Conservation (phyloP, 2,797 vertebrate species). For the Rhyacichthys aspro region DNA sequence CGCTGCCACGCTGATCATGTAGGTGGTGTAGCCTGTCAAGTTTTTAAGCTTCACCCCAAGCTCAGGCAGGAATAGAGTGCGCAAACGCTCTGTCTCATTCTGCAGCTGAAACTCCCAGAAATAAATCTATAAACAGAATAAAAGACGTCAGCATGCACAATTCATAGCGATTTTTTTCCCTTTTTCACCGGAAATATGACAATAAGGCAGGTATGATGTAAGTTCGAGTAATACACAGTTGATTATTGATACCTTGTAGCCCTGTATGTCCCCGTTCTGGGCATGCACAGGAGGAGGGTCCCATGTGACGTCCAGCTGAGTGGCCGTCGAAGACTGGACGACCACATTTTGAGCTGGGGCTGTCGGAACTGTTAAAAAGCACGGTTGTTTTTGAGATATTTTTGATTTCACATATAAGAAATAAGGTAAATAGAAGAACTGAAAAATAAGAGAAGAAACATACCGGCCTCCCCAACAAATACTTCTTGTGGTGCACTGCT, state of each 20-base stretch:
- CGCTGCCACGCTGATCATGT: slow-evolving; percentile 91
- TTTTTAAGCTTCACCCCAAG: slow-evolving; percentile 92
- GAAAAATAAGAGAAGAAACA: slow-evolving; percentile 38
- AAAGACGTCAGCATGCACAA: slow-evolving; percentile 23
- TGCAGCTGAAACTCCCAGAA: slow-evolving; percentile 92
- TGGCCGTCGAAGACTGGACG: slow-evolving; percentile 88
- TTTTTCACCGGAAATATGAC: slow-evolving; percentile 2
- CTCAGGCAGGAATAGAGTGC: slow-evolving; percentile 93
- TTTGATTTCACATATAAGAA: not conserved
- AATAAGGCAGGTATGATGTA: slow-evolving; percentile 20
- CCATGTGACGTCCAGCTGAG: slow-evolving; percentile 94
- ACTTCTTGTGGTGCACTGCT: slow-evolving; percentile 92
- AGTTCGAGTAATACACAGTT: slow-evolving; percentile 20
- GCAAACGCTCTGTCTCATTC: slow-evolving; percentile 87
- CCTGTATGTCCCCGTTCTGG: slow-evolving; percentile 96
- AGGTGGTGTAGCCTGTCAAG: slow-evolving; percentile 93
- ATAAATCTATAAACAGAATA: slow-evolving; percentile 84
- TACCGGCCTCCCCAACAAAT: slow-evolving; percentile 96
- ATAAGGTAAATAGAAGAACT: not conserved
- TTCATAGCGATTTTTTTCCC: not conserved
- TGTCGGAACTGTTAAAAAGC: slow-evolving; percentile 84
- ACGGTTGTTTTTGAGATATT: not conserved
- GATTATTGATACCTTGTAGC: slow-evolving; percentile 88
- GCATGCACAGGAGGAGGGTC: slow-evolving; percentile 88
- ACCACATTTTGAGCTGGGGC: slow-evolving; percentile 87